Percentiles rank a stretch among this genome's conserved stretches.
Conservation (phyloP, 2,888 invertebrate genomes). For the Isotomurus palustris region DNA sequence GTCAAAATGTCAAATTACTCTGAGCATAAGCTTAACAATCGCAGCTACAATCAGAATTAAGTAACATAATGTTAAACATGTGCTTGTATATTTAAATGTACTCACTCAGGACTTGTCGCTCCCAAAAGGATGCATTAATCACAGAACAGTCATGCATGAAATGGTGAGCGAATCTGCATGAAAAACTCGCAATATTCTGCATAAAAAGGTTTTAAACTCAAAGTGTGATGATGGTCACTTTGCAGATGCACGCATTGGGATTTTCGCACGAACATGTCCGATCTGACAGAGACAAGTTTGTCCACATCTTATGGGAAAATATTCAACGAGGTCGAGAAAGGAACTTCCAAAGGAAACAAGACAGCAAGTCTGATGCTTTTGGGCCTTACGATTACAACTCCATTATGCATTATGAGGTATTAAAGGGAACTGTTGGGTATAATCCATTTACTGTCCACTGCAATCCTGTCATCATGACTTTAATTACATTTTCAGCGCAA, state of each 20-base stretch:
- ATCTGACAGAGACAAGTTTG: slow-evolving; percentile 22
- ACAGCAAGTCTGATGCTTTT: slow-evolving; percentile 22
- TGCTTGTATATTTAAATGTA: no score
- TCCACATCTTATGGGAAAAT: slow-evolving; percentile 30
- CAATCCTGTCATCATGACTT: no score
- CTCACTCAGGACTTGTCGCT: slow-evolving; percentile 23
- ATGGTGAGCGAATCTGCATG: neutral
- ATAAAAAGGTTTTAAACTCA: neutral
- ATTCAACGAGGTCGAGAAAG: slow-evolving; percentile 32
- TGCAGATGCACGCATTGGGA: slow-evolving; percentile 26
- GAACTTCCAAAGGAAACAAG: slow-evolving; percentile 28
- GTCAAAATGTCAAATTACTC: neutral
- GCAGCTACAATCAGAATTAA: no score
- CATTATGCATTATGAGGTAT: slow-evolving; percentile 32
- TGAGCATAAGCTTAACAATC: no score
- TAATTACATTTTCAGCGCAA: no score
- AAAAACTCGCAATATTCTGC: neutral
- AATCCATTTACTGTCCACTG: no score
- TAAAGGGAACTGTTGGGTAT: no score
- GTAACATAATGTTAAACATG: no score
- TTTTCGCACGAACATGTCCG: slow-evolving; percentile 25
- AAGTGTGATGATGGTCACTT: neutral
- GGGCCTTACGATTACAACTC: slow-evolving; percentile 21
- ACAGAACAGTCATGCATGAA: slow-evolving; percentile 31
- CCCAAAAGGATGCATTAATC: slow-evolving; percentile 27